Evolutionary conservation across 2,113 vertebrate species (phyloP).

Genomic region (Hippocampus comes): DNA sequence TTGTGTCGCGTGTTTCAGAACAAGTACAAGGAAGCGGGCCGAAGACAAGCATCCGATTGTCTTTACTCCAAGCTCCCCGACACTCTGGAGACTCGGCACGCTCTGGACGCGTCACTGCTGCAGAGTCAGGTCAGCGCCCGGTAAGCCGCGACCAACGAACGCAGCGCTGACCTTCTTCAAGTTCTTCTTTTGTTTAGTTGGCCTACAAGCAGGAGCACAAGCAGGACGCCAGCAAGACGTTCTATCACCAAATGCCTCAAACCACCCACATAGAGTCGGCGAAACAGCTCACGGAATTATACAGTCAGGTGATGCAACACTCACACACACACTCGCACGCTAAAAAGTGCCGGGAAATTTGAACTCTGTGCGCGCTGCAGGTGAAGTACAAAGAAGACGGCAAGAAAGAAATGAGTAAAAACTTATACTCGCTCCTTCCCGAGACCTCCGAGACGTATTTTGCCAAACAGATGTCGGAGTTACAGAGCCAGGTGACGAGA

Average conservation of each 20-base stretch:
- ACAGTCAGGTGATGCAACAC: slow-evolving; percentile 51
- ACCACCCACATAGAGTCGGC: slow-evolving; percentile 54
- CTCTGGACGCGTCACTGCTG: slow-evolving; percentile 42
- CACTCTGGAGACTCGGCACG: slow-evolving; percentile 63
- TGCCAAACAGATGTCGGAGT: slow-evolving; percentile 67
- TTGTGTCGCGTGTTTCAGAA: slow-evolving; percentile 50
- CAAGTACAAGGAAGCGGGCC: slow-evolving; percentile 80
- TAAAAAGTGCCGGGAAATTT: neutral
- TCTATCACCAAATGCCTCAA: slow-evolving; percentile 59
- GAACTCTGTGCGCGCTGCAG: slow-evolving; percentile 14
- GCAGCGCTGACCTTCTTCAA: neutral
- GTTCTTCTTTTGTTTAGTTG: slow-evolving; percentile 40
- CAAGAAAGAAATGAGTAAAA: slow-evolving; percentile 71
- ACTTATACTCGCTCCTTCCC: slow-evolving; percentile 81
- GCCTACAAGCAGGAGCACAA: slow-evolving; percentile 43
- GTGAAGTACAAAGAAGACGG: slow-evolving; percentile 77
- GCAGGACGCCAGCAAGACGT: slow-evolving; percentile 28
- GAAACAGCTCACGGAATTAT: slow-evolving; percentile 32
- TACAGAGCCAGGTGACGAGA: slow-evolving; percentile 52
- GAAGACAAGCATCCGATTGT: slow-evolving; percentile 69
- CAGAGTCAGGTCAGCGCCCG: slow-evolving; percentile 51
- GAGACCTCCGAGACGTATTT: slow-evolving; percentile 81
- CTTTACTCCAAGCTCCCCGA: slow-evolving; percentile 84
- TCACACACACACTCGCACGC: neutral
- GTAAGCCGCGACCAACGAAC: neutral